Evolutionary conservation across 1,140 invertebrate genomes (phyloP).

Genomic region (Aricia agestis): DNA sequence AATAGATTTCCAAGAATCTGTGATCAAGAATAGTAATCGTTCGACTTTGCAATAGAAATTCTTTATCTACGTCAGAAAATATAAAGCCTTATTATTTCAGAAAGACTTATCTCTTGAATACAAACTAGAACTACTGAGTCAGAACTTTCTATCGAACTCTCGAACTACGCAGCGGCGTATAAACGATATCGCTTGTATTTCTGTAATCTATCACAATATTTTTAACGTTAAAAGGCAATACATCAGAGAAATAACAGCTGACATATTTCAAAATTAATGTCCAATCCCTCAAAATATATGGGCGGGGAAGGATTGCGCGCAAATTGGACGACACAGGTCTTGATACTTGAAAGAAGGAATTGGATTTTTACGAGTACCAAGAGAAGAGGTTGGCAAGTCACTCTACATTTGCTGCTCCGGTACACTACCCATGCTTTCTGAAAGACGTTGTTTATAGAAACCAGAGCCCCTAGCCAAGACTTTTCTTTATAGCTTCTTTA

Average conservation of each 20-base stretch:
- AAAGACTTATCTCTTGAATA: not conserved
- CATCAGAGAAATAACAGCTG: not conserved
- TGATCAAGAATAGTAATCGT: too few relatives aligned
- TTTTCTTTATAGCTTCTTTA: too few relatives aligned
- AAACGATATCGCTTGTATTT: not conserved
- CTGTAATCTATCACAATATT: not conserved
- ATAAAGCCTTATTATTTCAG: too few relatives aligned
- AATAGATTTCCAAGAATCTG: too few relatives aligned
- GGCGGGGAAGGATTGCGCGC: not conserved
- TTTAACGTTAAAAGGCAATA: not conserved
- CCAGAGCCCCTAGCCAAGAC: too few relatives aligned
- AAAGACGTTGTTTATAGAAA: too few relatives aligned
- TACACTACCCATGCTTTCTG: too few relatives aligned
- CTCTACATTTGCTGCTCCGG: too few relatives aligned
- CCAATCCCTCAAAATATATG: not conserved
- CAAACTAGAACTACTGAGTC: not conserved
- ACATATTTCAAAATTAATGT: conserved; percentile 1
- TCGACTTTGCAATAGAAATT: too few relatives aligned
- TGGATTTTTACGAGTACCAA: not conserved
- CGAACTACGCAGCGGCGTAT: not conserved
- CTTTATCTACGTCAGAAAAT: too few relatives aligned
- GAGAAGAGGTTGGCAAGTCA: too few relatives aligned
- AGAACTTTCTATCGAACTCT: not conserved
- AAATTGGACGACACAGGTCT: not conserved
- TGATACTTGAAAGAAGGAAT: not conserved